Conservation (phyloP, 2,888 invertebrate species). For the Drosophila eohydei region DNA sequence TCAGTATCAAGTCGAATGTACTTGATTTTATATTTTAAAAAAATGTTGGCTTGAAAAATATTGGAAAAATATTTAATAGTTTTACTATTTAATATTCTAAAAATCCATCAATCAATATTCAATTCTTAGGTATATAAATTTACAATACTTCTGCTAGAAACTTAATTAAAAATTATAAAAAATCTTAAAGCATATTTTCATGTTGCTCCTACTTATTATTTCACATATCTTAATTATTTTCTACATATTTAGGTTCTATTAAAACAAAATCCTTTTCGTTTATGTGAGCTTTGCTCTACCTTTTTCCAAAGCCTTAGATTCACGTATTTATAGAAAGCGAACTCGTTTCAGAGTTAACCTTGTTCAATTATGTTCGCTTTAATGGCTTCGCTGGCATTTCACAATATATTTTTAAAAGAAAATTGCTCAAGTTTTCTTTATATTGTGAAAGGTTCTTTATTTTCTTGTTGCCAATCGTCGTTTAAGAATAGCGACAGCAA, state of each 20-base stretch:
- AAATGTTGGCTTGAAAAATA: too few relatives aligned
- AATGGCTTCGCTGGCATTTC: background rate
- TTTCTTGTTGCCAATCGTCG: conserved; percentile 9
- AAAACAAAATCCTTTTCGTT: too few relatives aligned
- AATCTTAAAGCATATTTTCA: background rate
- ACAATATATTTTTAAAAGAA: background rate
- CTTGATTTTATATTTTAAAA: too few relatives aligned
- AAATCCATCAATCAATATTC: background rate
- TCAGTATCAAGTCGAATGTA: too few relatives aligned
- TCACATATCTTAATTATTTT: background rate
- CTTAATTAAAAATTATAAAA: background rate
- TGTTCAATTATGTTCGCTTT: background rate
- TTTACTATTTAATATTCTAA: background rate
- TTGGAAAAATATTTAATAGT: background rate
- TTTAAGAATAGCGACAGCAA: conserved; percentile 50
- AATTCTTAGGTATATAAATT: background rate
- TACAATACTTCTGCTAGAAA: background rate
- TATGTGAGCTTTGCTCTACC: too few relatives aligned
- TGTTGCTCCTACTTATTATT: background rate
- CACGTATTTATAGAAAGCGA: background rate
- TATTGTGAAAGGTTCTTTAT: background rate
- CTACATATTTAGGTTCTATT: too few relatives aligned
- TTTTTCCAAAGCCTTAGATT: background rate
- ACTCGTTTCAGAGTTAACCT: background rate
- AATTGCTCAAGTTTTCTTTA: background rate